These are phyloP conservation scores for Dipus sagitta DNA, from an alignment of 2,797 vertebrate species.

Conservation along the genomic window DNA sequence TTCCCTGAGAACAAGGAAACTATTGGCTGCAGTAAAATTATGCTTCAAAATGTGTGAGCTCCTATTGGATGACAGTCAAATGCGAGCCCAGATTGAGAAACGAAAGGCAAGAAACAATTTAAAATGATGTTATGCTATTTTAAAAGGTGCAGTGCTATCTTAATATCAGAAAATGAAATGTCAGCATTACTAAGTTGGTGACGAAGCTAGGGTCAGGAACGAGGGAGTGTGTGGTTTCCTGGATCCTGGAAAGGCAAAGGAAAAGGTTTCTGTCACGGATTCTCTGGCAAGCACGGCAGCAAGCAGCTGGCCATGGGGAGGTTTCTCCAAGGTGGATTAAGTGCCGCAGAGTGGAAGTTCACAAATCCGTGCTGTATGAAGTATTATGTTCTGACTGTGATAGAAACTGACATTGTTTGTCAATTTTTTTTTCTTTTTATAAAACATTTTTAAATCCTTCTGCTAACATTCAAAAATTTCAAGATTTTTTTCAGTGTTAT, in stretches of 20 bases:
- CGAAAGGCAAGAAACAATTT: not conserved
- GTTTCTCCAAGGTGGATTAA: not conserved
- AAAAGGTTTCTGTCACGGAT: no score
- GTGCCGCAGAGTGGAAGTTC: not conserved
- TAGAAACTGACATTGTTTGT: not conserved
- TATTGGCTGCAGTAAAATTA: no score
- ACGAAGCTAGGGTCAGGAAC: not conserved
- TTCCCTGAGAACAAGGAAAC: not conserved
- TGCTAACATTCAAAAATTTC: not conserved
- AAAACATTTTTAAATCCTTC: not conserved
- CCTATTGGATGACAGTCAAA: not conserved
- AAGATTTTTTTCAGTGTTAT: not conserved
- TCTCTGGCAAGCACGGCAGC: not conserved
- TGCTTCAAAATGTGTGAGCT: not conserved
- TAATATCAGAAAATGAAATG: not conserved
- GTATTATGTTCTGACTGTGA: not conserved
- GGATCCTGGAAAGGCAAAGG: accelerated
- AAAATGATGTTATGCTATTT: not conserved
- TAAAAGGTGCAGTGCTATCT: not conserved
- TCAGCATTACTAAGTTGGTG: not conserved
- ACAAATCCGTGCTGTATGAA: not conserved
- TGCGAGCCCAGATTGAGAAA: not conserved
- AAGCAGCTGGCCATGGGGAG: no score
- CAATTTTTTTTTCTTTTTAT: slow-evolving; percentile 15
- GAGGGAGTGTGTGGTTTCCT: no score